Evolutionary conservation across 30 jellyfish, hydroid and myxozoan species (phyloP).

Genomic region (Aurelia sp.): DNA sequence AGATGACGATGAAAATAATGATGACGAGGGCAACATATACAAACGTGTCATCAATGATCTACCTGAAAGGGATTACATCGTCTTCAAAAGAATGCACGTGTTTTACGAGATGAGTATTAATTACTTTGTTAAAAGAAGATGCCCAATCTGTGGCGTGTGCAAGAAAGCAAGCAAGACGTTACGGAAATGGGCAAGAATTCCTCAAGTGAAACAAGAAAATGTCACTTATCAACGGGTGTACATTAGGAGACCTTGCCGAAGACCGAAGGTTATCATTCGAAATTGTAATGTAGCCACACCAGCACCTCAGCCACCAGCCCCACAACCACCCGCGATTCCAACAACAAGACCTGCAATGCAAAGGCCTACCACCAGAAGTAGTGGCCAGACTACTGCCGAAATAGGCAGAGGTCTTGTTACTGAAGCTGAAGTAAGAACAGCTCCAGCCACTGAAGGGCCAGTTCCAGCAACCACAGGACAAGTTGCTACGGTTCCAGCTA

Average conservation of each 20-base stretch:
- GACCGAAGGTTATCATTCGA: background rate
- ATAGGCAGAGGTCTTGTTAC: background rate
- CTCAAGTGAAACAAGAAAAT: background rate
- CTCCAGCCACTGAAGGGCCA: too few species aligned
- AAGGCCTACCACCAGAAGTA: background rate
- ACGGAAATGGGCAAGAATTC: background rate
- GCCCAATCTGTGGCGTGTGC: slow-evolving; percentile 7
- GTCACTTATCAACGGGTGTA: background rate
- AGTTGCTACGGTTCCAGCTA: too few species aligned
- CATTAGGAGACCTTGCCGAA: background rate
- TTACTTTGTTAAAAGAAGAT: background rate
- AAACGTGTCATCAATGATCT: background rate
- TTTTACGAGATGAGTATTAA: background rate
- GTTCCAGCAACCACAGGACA: too few species aligned
- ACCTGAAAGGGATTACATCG: background rate
- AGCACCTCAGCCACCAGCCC: background rate
- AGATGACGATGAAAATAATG: background rate
- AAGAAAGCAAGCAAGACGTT: background rate
- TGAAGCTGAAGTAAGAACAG: too few species aligned
- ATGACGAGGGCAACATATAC: background rate
- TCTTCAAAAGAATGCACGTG: background rate
- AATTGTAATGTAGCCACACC: background rate
- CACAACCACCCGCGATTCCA: background rate
- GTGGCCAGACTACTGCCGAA: background rate
- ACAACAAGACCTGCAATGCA: background rate